These are phyloP conservation scores for Priocnemis perturbator DNA, from an alignment of 2,888 invertebrate genomes.

Conservation along the genomic window DNA sequence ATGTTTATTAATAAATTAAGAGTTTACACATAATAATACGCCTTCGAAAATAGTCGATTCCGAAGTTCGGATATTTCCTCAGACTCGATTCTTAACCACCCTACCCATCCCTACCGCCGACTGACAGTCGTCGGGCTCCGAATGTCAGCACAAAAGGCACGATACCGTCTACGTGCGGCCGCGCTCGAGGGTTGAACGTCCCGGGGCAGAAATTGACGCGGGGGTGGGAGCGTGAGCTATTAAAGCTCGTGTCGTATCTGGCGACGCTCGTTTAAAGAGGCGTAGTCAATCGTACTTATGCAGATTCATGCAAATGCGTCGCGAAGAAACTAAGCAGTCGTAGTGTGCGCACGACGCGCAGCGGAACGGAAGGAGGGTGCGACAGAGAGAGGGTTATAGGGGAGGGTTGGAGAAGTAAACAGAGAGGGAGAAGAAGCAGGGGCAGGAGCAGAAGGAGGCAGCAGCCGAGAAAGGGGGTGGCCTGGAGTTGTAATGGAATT, in stretches of 20 bases:
- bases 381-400: background rate
- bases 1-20: too few relatives aligned
- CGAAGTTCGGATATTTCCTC: too few relatives aligned
- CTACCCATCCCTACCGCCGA: too few relatives aligned
- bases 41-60: too few relatives aligned
- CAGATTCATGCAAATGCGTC: slow-evolving; percentile 56
- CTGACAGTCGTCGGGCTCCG: too few relatives aligned
- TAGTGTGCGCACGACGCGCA: background rate
- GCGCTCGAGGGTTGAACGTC: slow-evolving; percentile 6
- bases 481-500: slow-evolving; percentile 53
- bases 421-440: background rate
- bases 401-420: background rate
- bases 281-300: slow-evolving; percentile 56
- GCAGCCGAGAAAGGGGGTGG: slow-evolving; percentile 8
- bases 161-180: too few relatives aligned
- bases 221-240: background rate
- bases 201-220: background rate
- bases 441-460: slow-evolving; percentile 18
- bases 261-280: slow-evolving; percentile 21
- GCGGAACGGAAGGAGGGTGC: background rate
- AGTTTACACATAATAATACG: too few relatives aligned
- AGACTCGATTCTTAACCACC: too few relatives aligned
- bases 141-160: too few relatives aligned
- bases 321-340: slow-evolving; percentile 43
- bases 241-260: background rate